Evolutionary conservation across 2,113 vertebrate genomes (phyloP).

Genomic region (Tetrao urogallus): DNA sequence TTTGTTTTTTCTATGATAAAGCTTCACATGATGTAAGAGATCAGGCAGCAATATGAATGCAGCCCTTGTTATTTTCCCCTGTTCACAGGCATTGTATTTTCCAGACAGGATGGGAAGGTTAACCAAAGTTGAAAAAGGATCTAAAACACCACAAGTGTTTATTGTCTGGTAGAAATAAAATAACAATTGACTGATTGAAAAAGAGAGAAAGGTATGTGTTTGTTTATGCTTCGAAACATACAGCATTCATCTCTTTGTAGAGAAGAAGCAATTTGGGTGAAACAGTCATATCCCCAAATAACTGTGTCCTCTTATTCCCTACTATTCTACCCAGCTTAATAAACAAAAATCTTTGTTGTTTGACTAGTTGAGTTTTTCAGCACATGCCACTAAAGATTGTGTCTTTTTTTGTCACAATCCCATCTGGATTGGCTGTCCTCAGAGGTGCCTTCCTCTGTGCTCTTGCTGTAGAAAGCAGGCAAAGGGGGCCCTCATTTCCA

Average conservation of each 20-base stretch:
- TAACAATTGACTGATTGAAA: constrained; percentile 15
- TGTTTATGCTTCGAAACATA: constrained; percentile 13
- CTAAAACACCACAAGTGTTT: constrained; percentile 34
- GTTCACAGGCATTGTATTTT: constrained; percentile 43
- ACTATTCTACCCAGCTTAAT: background rate
- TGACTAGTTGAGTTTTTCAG: background rate
- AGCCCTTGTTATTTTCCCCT: constrained; percentile 33
- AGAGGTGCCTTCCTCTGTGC: background rate
- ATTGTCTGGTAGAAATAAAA: constrained; percentile 25
- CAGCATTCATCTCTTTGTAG: background rate
- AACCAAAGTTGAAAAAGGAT: constrained; percentile 43
- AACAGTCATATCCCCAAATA: background rate
- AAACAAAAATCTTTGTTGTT: background rate
- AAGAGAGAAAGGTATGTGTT: background rate
- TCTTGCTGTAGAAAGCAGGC: background rate
- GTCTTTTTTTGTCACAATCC: background rate
- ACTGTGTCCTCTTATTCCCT: background rate
- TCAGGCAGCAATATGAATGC: constrained; percentile 9
- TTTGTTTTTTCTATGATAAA: constrained; percentile 18
- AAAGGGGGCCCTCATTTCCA: background rate
- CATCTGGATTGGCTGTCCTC: background rate
- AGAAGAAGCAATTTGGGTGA: background rate
- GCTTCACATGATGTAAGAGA: constrained; percentile 1
- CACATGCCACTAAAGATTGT: background rate
- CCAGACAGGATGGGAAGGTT: constrained; percentile 50